A percentile compares a stretch with the other conserved stretches of the same genome.
Conservation (phyloP, 2,113 vertebrate species). For the Silurus meridionalis region DNA sequence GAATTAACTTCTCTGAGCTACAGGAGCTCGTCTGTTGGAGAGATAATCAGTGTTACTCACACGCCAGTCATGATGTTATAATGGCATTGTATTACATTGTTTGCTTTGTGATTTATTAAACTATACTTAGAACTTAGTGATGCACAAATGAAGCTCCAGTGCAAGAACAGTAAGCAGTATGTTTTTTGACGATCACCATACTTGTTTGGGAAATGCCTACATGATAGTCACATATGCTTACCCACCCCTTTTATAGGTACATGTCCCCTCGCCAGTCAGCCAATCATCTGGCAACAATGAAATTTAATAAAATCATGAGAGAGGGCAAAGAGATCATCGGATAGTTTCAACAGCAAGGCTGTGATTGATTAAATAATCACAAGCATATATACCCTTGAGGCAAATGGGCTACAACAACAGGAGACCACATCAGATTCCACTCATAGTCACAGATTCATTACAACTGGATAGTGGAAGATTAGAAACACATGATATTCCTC, state of each 20-base stretch:
- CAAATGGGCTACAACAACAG: not conserved
- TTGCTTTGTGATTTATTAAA: not conserved
- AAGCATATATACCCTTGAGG: not conserved
- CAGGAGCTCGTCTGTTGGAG: too few relatives aligned
- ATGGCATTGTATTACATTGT: too few relatives aligned
- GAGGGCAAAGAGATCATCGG: not conserved
- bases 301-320: not conserved
- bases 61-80: too few relatives aligned
- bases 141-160: not conserved
- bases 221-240: not conserved
- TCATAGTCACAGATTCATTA: too few relatives aligned
- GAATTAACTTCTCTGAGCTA: too few relatives aligned
- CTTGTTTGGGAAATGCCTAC: not conserved
- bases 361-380: not conserved
- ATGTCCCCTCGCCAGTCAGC: not conserved
- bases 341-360: not conserved
- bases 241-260: not conserved
- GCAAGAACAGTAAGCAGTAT: not conserved
- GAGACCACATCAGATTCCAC: too few relatives aligned
- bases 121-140: not conserved
- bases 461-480: too few relatives aligned
- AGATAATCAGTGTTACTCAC: too few relatives aligned
- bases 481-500: too few relatives aligned
- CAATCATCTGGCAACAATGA: not conserved
- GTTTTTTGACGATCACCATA: not conserved